These are phyloP conservation scores for Eudasyphora cyanicolor DNA, from an alignment of 2,888 invertebrate species.

Conservation along the genomic window DNA sequence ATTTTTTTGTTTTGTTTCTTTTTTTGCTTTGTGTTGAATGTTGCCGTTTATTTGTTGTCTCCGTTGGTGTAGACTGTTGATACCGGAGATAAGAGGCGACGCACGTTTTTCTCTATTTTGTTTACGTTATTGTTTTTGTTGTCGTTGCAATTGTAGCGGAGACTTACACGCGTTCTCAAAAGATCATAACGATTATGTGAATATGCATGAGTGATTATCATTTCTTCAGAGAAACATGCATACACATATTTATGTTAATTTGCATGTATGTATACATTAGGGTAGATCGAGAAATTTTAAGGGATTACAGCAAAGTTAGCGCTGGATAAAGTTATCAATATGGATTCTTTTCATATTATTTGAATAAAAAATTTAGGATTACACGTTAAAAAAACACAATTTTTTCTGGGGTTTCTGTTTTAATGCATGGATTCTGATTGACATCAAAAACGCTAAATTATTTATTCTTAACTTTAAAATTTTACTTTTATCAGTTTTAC, in stretches of 20 bases:
- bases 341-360: too few species aligned
- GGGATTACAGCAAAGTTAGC: too few species aligned
- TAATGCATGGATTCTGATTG: too few species aligned
- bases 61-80: neutral
- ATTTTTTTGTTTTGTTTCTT: neutral
- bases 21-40: neutral
- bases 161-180: neutral
- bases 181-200: neutral
- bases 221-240: neutral
- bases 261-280: neutral
- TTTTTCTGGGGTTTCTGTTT: too few species aligned
- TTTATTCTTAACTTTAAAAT: too few species aligned
- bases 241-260: neutral
- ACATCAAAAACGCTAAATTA: too few species aligned
- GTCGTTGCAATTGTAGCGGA: neutral
- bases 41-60: neutral
- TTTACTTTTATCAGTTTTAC: too few species aligned
- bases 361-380: too few species aligned
- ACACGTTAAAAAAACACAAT: too few species aligned
- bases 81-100: slow-evolving; percentile 16
- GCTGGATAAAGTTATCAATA: too few species aligned
- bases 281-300: too few species aligned
- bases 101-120: slow-evolving; percentile 29
- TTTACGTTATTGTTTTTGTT: slow-evolving; percentile 4
- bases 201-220: neutral